phyloP scores from a whole-genome alignment of 2,888 invertebrate genomes.

The Pterostichus madidus region DNA sequence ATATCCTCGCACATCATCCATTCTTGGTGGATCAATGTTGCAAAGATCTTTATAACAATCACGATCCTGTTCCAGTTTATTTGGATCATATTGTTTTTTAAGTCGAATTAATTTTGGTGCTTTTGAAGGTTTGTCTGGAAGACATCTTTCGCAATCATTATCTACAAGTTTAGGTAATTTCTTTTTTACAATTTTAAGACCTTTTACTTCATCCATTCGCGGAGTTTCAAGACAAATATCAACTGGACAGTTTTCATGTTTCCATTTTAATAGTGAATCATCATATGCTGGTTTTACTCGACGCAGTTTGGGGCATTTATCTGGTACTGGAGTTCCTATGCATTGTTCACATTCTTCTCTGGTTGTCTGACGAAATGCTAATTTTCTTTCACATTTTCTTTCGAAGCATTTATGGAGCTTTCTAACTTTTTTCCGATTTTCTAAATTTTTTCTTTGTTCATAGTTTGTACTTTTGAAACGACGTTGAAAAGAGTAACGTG shows the following conservation, averaged over 20 bases:
- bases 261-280: conserved; percentile 26
- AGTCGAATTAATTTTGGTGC: conserved; percentile 62
- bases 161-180: conserved; percentile 47
- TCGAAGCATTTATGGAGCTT: conserved; percentile 43
- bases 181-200: conserved; percentile 63
- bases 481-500: background rate
- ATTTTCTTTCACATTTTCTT: conserved; percentile 33
- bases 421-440: conserved; percentile 45
- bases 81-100: conserved; percentile 58
- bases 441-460: conserved; percentile 9
- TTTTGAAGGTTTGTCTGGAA: conserved; percentile 26
- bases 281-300: conserved; percentile 47
- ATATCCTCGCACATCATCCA: conserved; percentile 49
- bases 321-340: background rate
- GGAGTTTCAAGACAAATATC: conserved; percentile 33
- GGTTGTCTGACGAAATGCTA: conserved; percentile 51
- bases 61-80: conserved; percentile 12
- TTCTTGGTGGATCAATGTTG: conserved; percentile 21
- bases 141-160: conserved; percentile 7
- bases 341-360: conserved; percentile 50
- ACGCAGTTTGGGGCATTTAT: conserved; percentile 22
- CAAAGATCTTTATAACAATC: background rate
- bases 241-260: conserved; percentile 19
- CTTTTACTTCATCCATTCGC: conserved; percentile 63
- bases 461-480: background rate